Evolutionary conservation across 2,888 invertebrate species (phyloP), one percentile per base, ranked within the genome.

Genomic region (Drosophila setosimentum): DNA sequence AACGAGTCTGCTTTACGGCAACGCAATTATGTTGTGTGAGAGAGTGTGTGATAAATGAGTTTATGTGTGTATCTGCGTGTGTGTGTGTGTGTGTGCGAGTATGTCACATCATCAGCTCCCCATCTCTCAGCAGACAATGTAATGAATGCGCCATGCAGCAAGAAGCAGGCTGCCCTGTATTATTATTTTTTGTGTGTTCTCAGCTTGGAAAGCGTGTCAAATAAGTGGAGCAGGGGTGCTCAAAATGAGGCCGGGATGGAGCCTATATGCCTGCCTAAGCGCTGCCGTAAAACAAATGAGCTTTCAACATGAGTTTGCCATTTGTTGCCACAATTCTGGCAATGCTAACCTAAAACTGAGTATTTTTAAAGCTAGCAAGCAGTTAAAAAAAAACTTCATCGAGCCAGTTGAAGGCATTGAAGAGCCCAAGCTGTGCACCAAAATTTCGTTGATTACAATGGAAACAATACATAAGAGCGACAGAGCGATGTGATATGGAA

Each of bases 251-350:
- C 7, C 8, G 18, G 42, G 32, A 42, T 71, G 64, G 68, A 42
- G 37, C 68, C 45, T 81, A 86, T 87, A 83, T 84, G 84, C 72
- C 68, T 73, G 77, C 72, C 84, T 78, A 89, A 74, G 76, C 85
- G 68, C 55, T 71, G 73, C 53, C 87, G 78, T 85, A 85, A 90
- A 85, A 85, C 87, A 90, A 85, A 85, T 87, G 85, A 87, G 84
- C 85, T 76, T 81, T 83, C 84, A 76, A 78, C 84, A 85, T 81
- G 89, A 83, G 89, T 83, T 83, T 87, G 82, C 89, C 89, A 90
- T 89, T 80, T 78, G 78, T 66, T 85, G 68, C 33, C 51, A 53
- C 33, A 53, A 21, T 35, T 24, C 27, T 62, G 49, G 68, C 35
- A 24, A 57, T 57, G 64, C 45, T 35, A 45, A 61, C 64, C 48